These are phyloP conservation scores for Oryzias curvinotus DNA, from an alignment of 2,113 vertebrate genomes.

Conservation along the genomic window DNA sequence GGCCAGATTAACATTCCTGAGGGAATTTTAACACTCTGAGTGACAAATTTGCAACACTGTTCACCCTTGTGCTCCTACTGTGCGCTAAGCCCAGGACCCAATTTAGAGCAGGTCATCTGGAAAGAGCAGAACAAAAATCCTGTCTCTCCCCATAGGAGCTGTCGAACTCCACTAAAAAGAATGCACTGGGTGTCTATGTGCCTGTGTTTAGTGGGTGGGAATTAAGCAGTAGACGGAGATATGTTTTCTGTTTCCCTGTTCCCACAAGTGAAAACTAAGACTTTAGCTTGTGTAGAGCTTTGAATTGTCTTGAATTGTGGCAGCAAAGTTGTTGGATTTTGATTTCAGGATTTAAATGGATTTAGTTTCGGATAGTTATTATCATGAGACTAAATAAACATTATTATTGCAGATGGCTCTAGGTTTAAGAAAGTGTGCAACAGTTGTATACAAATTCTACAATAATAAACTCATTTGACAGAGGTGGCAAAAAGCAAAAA, in stretches of 20 bases:
- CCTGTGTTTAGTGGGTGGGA: constrained; percentile 23
- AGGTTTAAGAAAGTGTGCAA: neutral
- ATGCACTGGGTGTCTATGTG: constrained; percentile 23
- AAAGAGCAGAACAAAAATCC: constrained; percentile 65
- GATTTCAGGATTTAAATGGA: constrained; percentile 37
- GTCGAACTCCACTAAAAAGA: constrained; percentile 44
- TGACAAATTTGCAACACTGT: constrained; percentile 81
- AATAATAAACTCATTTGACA: too few species aligned
- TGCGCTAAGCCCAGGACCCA: constrained; percentile 69
- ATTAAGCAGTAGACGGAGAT: constrained; percentile 49
- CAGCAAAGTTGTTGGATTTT: constrained; percentile 29
- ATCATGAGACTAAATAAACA: constrained; percentile 7
- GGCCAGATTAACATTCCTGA: constrained; percentile 84
- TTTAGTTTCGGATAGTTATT: constrained; percentile 11
- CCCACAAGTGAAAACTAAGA: constrained; percentile 57
- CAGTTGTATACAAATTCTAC: too few species aligned
- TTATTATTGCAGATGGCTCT: neutral
- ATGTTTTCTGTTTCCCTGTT: constrained; percentile 49
- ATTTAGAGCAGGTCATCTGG: constrained; percentile 74
- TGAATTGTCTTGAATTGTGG: constrained; percentile 39
- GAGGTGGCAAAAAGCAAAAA: too few species aligned
- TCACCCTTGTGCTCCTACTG: constrained; percentile 69
- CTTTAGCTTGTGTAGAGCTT: constrained; percentile 36
- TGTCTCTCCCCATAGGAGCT: constrained; percentile 44
- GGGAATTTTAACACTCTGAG: constrained; percentile 85